Evolutionary conservation across 2,113 vertebrate species (phyloP).

Genomic region (Phalacrocorax pelagicus): DNA sequence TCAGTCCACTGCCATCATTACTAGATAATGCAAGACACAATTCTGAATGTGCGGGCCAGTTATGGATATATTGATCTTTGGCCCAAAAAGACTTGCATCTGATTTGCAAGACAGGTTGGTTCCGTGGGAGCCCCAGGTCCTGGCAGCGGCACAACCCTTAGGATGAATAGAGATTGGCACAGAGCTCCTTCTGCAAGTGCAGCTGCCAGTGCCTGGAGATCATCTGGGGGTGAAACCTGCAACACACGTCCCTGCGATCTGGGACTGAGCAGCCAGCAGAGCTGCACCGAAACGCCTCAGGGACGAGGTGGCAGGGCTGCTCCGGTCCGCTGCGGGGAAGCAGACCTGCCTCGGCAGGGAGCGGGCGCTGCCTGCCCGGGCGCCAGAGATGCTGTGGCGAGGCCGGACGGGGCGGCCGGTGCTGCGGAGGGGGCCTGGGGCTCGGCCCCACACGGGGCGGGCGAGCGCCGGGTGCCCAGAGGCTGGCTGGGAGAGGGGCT

Average conservation of each 20-base stretch:
- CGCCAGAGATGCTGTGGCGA: neutral
- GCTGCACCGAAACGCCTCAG: neutral
- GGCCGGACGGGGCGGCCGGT: rapidly evolving
- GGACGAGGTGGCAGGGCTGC: neutral
- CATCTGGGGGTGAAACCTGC: rapidly evolving
- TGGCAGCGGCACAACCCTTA: neutral
- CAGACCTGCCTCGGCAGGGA: rapidly evolving
- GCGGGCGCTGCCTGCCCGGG: neutral
- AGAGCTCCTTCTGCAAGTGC: neutral
- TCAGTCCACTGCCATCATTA: neutral
- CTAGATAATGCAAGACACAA: neutral
- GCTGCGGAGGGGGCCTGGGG: neutral
- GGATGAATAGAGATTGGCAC: neutral
- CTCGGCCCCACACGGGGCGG: neutral
- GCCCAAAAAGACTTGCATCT: neutral
- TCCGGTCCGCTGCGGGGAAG: rapidly evolving
- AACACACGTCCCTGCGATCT: rapidly evolving
- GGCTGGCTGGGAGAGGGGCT: neutral
- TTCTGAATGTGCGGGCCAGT: neutral
- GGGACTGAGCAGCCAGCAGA: rapidly evolving
- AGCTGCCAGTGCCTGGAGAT: neutral
- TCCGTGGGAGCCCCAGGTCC: neutral
- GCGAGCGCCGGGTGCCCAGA: neutral
- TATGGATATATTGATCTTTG: neutral
- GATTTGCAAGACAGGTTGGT: neutral